Conservation (phyloP, 2,797 vertebrate species). For the Phataginus tricuspis region DNA sequence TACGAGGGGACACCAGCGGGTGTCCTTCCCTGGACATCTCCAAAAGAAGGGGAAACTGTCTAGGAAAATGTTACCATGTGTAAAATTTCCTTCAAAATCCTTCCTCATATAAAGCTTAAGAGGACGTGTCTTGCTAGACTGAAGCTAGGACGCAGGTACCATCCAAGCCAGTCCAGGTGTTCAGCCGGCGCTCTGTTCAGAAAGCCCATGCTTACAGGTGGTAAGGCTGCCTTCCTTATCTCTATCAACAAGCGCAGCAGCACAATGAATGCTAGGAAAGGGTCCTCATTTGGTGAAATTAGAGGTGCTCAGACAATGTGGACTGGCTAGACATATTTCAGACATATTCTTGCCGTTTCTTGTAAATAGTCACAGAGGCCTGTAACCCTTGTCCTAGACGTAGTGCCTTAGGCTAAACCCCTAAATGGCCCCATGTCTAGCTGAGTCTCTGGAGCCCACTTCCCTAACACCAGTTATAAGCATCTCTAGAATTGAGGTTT, state of each 20-base stretch:
- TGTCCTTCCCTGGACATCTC: background rate
- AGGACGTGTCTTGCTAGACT: background rate
- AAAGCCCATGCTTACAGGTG: background rate
- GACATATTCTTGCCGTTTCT: background rate
- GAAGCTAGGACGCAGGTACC: background rate
- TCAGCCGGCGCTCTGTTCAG: background rate
- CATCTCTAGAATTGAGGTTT: background rate
- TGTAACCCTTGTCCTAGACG: background rate
- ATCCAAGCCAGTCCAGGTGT: background rate
- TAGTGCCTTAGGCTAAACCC: background rate
- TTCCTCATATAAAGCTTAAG: background rate
- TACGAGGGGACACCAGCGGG: background rate
- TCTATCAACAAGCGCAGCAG: background rate
- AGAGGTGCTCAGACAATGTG: background rate
- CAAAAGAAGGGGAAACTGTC: background rate
- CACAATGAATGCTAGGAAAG: background rate
- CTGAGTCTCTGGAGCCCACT: background rate
- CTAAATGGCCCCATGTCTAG: background rate
- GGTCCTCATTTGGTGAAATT: background rate
- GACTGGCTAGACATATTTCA: background rate
- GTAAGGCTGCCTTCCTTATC: background rate
- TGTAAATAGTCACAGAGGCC: background rate
- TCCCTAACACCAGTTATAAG: background rate
- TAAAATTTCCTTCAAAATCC: slow-evolving; percentile 31
- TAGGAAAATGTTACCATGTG: slow-evolving; percentile 57